Conservation (phyloP, 2,797 vertebrate genomes). For the Gymnocypris eckloni region DNA sequence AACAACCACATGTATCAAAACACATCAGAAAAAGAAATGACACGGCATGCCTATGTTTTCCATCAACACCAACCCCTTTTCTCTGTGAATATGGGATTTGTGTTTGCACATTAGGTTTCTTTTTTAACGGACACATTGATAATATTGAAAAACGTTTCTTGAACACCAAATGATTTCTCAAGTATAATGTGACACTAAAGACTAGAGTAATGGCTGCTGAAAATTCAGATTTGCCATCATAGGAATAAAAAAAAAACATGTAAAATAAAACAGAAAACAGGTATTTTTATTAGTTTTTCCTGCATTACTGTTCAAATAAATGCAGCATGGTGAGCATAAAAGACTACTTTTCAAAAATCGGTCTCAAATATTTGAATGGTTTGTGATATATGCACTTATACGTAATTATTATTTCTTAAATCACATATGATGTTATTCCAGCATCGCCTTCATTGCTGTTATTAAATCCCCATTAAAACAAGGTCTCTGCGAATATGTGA, state of each 20-base stretch:
- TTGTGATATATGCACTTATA: too few species aligned
- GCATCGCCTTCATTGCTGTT: neutral
- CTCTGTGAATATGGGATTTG: neutral
- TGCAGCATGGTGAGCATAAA: neutral
- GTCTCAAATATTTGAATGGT: neutral
- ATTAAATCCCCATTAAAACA: slow-evolving; percentile 1
- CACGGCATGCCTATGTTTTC: neutral
- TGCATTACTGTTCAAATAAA: neutral
- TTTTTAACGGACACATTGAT: neutral
- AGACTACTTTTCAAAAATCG: neutral
- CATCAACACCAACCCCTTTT: slow-evolving; percentile 5
- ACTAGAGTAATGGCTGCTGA: neutral
- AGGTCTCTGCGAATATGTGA: slow-evolving; percentile 14
- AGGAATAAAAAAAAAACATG: neutral
- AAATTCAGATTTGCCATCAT: neutral
- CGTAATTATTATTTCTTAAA: too few species aligned
- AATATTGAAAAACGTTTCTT: neutral
- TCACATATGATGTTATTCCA: neutral
- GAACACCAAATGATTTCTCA: neutral
- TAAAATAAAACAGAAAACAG: neutral
- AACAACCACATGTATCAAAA: slow-evolving; percentile 13
- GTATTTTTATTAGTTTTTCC: neutral
- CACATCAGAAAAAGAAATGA: slow-evolving; percentile 6
- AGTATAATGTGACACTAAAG: neutral
- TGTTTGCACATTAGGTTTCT: neutral